phyloP scores from a whole-genome alignment of 2,888 invertebrate species.

The Aspidiotus rigidus region DNA sequence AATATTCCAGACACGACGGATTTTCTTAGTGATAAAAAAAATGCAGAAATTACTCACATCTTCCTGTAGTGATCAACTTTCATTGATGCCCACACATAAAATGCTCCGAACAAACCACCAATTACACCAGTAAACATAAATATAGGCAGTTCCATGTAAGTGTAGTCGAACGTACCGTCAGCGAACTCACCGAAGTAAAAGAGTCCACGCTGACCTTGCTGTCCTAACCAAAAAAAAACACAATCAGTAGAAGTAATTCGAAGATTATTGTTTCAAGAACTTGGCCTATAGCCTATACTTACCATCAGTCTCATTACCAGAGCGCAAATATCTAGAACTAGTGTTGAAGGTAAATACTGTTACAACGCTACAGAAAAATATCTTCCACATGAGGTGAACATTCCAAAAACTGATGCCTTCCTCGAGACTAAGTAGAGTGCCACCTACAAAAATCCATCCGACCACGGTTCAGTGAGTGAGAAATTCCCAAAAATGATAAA shows the following conservation, averaged over 20 bases:
- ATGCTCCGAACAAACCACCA: constrained; percentile 51
- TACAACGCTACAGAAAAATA: constrained; percentile 50
- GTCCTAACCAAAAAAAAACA: background rate
- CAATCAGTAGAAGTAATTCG: background rate
- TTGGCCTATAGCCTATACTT: background rate
- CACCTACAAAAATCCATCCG: constrained; percentile 43
- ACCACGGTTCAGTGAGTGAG: no score
- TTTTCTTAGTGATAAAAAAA: no score
- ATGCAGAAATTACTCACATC: constrained; percentile 36
- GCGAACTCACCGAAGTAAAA: constrained; percentile 40
- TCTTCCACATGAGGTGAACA: constrained; percentile 54
- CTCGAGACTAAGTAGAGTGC: constrained; percentile 55
- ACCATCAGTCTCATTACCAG: background rate
- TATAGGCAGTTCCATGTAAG: constrained; percentile 45
- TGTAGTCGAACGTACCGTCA: constrained; percentile 40
- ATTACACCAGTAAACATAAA: constrained; percentile 51
- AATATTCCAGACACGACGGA: no score
- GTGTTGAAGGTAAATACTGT: constrained; percentile 33
- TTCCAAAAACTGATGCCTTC: constrained; percentile 61
- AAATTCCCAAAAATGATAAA: background rate
- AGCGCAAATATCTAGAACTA: background rate
- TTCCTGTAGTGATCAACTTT: constrained; percentile 38
- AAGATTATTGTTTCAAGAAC: background rate
- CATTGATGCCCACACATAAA: constrained; percentile 44
- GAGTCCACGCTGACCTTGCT: constrained; percentile 32